Evolutionary conservation across 2,113 vertebrate genomes (phyloP).

Genomic region (Heterochromis multidens): DNA sequence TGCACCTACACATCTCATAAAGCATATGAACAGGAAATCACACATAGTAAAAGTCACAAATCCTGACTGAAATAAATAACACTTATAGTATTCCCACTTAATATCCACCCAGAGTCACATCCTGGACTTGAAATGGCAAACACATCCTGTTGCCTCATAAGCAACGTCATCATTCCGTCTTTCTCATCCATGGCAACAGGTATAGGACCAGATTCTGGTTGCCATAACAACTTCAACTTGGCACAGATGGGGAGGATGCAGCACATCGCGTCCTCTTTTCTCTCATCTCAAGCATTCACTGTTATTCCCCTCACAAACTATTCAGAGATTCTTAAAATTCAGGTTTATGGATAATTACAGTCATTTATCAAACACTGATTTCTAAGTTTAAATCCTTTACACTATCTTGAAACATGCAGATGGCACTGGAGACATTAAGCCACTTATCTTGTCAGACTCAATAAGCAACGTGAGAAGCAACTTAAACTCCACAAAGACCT

Average conservation of each 20-base stretch:
- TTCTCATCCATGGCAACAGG: slow-evolving; percentile 75
- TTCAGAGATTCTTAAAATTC: neutral
- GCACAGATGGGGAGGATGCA: slow-evolving; percentile 55
- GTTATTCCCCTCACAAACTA: neutral
- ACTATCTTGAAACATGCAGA: neutral
- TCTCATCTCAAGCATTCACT: neutral
- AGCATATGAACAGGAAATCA: neutral
- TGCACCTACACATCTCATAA: neutral
- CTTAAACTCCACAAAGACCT: neutral
- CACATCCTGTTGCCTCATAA: slow-evolving; percentile 45
- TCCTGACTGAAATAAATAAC: neutral
- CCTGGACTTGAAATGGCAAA: slow-evolving; percentile 56
- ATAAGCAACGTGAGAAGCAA: slow-evolving; percentile 3
- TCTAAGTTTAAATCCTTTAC: slow-evolving; percentile 7
- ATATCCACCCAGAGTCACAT: slow-evolving; percentile 31
- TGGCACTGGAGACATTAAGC: slow-evolving; percentile 51
- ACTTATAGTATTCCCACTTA: neutral
- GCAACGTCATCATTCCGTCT: slow-evolving; percentile 57
- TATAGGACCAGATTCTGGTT: slow-evolving; percentile 63
- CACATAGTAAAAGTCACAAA: neutral
- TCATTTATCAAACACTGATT: neutral
- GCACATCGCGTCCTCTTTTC: slow-evolving; percentile 41
- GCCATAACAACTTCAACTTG: slow-evolving; percentile 74
- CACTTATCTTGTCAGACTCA: slow-evolving; percentile 31
- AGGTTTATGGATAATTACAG: slow-evolving; percentile 5